Conservation (phyloP, 2,113 vertebrate genomes). For the Melanerpes aurifrons region DNA sequence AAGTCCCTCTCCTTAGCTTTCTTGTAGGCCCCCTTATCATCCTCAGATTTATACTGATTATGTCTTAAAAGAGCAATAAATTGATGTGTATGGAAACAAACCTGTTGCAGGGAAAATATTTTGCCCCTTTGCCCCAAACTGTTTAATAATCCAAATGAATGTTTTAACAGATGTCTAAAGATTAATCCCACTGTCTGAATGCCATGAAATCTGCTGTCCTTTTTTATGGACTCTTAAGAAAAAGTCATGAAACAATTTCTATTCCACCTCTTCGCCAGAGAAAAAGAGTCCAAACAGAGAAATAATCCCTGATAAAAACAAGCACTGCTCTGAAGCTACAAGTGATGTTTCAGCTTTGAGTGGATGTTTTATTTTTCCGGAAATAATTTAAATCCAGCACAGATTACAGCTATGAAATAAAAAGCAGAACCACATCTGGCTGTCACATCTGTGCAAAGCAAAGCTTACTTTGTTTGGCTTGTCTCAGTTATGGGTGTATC, state of each 20-base stretch:
- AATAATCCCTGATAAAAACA: background rate
- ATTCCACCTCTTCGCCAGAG: background rate
- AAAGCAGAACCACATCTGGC: conserved; percentile 66
- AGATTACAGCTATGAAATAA: conserved; percentile 60
- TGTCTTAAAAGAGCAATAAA: background rate
- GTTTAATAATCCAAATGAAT: background rate
- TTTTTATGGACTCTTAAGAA: background rate
- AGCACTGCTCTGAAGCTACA: background rate
- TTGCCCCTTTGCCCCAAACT: background rate
- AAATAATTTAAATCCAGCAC: conserved; percentile 60
- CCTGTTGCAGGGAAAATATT: background rate
- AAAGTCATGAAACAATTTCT: background rate
- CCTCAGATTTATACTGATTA: background rate
- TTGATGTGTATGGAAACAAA: background rate
- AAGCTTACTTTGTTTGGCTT: conserved; percentile 38
- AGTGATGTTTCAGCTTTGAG: conserved; percentile 1
- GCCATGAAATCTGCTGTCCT: background rate
- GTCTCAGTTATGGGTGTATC: conserved; percentile 27
- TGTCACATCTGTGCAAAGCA: conserved; percentile 47
- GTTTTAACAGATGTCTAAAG: background rate
- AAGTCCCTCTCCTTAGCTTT: no score
- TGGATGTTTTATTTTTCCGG: background rate
- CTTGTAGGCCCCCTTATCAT: background rate
- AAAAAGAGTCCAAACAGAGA: background rate
- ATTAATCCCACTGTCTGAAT: background rate